These are phyloP conservation scores for Ditula angustiorana DNA, from an alignment of 2,888 invertebrate genomes.

Conservation along the genomic window DNA sequence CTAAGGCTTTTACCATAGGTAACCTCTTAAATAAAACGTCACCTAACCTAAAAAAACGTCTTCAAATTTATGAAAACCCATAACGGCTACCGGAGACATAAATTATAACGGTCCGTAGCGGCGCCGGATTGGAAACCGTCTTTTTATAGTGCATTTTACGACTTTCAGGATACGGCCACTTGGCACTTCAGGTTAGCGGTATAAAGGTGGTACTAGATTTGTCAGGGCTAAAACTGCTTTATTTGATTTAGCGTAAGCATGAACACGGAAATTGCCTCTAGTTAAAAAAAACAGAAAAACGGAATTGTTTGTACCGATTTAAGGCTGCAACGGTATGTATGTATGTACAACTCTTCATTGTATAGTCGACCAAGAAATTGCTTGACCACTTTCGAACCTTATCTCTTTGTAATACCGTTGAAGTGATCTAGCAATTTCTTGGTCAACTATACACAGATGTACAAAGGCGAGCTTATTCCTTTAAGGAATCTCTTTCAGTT, in stretches of 20 bases:
- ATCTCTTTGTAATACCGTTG: too few species aligned
- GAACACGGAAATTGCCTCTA: too few species aligned
- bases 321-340: too few species aligned
- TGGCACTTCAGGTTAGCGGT: conserved; percentile 53
- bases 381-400: too few species aligned
- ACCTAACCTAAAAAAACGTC: neutral
- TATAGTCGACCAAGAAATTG: too few species aligned
- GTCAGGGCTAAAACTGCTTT: neutral
- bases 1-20: neutral
- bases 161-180: conserved; percentile 51
- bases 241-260: neutral
- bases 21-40: neutral
- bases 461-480: too few species aligned
- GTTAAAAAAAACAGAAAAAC: too few species aligned
- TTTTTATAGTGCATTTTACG: conserved; percentile 73
- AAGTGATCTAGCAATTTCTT: too few species aligned
- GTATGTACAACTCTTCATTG: too few species aligned
- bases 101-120: conserved; percentile 48
- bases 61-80: conserved; percentile 13
- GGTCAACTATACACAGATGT: too few species aligned
- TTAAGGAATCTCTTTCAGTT: too few species aligned
- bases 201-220: conserved; percentile 31
- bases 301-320: too few species aligned
- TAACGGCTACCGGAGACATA: conserved; percentile 43
- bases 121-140: conserved; percentile 65